phyloP scores from a whole-genome alignment of 2,797 vertebrate species.

The Streptopelia turtur region DNA sequence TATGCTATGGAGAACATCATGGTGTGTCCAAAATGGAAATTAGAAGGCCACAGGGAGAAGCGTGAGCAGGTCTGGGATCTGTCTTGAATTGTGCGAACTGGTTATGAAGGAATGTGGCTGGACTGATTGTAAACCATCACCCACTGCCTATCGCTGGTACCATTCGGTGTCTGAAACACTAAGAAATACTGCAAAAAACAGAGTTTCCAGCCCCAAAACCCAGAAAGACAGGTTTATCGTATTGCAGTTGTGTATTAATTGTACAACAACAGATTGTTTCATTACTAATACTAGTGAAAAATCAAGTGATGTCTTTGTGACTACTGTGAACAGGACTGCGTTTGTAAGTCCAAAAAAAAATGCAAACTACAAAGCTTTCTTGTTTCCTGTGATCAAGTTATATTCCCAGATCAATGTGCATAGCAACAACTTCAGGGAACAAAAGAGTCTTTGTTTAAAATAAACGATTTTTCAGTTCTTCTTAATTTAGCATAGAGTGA shows the following conservation, averaged over 20 bases:
- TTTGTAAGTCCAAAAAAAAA: conserved; percentile 51
- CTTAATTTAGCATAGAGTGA: conserved; percentile 50
- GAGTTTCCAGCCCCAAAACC: background rate
- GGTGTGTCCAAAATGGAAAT: background rate
- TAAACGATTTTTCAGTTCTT: conserved; percentile 56
- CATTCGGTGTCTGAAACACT: background rate
- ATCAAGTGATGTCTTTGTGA: conserved; percentile 68
- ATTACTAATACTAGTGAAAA: conserved; percentile 50
- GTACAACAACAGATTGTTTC: conserved; percentile 51
- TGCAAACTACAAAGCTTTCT: conserved; percentile 56
- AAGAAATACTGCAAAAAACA: background rate
- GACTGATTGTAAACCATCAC: background rate
- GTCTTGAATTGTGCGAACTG: background rate
- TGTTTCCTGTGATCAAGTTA: conserved; percentile 64
- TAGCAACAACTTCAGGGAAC: conserved; percentile 49
- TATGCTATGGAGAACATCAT: background rate
- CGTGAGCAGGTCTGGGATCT: background rate
- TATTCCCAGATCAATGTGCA: conserved; percentile 50
- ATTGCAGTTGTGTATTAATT: conserved; percentile 2
- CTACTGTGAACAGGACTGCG: conserved; percentile 27
- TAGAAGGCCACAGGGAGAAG: background rate
- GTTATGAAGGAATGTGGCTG: background rate
- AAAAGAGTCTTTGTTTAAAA: conserved; percentile 63
- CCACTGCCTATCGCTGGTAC: background rate
- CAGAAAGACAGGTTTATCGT: background rate